Percentiles rank a stretch among this genome's conserved stretches.
These are phyloP conservation scores for Danio kyathit DNA, from an alignment of 2,797 vertebrate species.

Conservation along the genomic window DNA sequence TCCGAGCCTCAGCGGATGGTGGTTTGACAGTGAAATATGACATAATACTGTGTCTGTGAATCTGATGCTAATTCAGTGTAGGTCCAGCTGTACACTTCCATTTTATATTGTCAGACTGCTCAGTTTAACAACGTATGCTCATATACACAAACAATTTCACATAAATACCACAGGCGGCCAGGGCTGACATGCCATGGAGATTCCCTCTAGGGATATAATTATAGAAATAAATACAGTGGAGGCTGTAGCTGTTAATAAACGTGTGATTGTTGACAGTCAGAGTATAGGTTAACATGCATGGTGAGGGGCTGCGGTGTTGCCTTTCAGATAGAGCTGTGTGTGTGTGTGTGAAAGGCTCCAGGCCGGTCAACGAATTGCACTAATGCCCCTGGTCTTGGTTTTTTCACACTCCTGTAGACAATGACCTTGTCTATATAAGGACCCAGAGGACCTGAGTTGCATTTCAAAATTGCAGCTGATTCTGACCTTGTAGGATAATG, in stretches of 20 bases:
- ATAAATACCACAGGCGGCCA: conserved; percentile 66
- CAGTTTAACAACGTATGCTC: conserved; percentile 61
- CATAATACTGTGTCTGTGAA: conserved; percentile 60
- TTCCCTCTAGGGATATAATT: conserved; percentile 85
- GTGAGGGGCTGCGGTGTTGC: conserved; percentile 74
- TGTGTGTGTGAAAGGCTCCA: conserved; percentile 22
- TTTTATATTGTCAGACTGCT: conserved; percentile 71
- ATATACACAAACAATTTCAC: conserved; percentile 48
- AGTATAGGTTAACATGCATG: conserved; percentile 84
- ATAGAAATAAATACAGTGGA: conserved; percentile 87
- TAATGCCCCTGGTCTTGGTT: conserved; percentile 33
- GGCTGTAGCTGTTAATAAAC: conserved; percentile 84
- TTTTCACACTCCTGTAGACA: conserved; percentile 21
- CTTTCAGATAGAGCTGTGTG: conserved; percentile 70
- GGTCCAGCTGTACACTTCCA: conserved; percentile 65
- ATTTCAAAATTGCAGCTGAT: conserved; percentile 28
- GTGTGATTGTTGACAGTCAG: conserved; percentile 85
- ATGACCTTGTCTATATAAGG: conserved; percentile 45
- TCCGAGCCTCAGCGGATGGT: conserved; percentile 50
- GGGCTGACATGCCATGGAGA: conserved; percentile 63
- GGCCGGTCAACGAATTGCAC: conserved; percentile 48
- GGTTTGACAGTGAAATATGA: conserved; percentile 58
- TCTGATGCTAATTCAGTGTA: conserved; percentile 61
- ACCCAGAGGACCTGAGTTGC: conserved; percentile 27
- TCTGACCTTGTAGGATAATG: conserved; percentile 38